phyloP scores from a whole-genome alignment of 1,140 invertebrate species.

The Gryllus bimaculatus region DNA sequence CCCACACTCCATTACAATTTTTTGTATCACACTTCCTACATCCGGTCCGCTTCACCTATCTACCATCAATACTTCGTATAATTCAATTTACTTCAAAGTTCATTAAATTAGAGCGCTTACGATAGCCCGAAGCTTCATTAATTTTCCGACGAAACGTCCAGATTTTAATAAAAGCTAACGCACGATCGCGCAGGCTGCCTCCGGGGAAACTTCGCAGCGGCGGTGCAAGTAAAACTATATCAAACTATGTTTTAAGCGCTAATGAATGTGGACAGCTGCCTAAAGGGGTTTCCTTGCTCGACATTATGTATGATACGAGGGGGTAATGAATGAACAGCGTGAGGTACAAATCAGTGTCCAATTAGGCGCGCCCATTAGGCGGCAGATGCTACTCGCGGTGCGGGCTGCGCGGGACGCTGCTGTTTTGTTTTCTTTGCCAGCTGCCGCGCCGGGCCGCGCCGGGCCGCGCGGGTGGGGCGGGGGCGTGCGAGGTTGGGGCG shows the following conservation, averaged over 20 bases:
- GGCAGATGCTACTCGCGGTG: not conserved
- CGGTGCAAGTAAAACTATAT: not conserved
- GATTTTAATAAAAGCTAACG: not conserved
- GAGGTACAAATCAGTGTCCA: not conserved
- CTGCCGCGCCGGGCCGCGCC: conserved; percentile 13
- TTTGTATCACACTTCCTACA: not conserved
- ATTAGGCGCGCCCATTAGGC: not conserved
- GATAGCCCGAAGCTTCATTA: not conserved
- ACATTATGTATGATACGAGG: conserved; percentile 4
- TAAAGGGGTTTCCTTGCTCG: not conserved
- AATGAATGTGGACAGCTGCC: not conserved
- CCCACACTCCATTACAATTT: too few relatives aligned
- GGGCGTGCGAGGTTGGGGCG: conserved; percentile 22
- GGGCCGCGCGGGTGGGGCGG: conserved; percentile 8
- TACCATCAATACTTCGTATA: not conserved
- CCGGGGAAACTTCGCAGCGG: not conserved
- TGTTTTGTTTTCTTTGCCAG: not conserved
- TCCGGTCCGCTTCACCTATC: not conserved
- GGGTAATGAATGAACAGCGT: not conserved
- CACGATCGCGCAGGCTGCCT: not conserved
- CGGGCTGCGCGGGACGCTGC: too few relatives aligned
- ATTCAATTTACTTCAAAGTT: not conserved
- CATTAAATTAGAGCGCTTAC: not conserved
- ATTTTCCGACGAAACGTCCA: not conserved
- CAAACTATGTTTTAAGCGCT: not conserved